Conservation (phyloP, 2,888 invertebrate genomes). For the Lasioglossum figueresi region DNA sequence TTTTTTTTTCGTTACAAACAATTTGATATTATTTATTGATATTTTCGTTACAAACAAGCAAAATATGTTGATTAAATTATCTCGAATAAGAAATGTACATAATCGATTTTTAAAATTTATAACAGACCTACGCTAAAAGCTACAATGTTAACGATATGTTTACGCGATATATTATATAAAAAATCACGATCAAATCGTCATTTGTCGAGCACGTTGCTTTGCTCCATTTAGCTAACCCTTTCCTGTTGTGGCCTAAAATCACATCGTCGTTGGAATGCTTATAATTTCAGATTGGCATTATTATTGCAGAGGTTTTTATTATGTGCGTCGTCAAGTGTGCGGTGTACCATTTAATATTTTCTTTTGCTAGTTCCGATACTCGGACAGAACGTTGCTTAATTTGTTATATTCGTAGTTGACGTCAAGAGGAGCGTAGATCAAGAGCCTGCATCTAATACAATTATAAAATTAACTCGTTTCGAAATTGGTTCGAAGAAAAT, state of each 20-base stretch:
- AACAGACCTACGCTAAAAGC: background rate
- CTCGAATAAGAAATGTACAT: constrained; percentile 68
- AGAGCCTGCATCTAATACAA: background rate
- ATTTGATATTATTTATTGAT: constrained; percentile 49
- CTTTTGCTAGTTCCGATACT: background rate
- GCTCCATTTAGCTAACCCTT: background rate
- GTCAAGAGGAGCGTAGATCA: background rate
- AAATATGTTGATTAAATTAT: constrained; percentile 50
- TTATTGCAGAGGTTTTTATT: too few species aligned
- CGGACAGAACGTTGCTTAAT: background rate
- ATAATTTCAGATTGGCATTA: background rate
- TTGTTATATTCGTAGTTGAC: background rate
- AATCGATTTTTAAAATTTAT: constrained; percentile 1
- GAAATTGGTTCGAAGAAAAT: background rate
- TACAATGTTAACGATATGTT: background rate
- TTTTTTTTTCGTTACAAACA: background rate
- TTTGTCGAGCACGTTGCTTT: background rate
- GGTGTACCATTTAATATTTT: background rate
- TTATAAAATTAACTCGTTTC: background rate
- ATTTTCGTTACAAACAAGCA: constrained; percentile 23
- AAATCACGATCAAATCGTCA: background rate
- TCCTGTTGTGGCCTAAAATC: background rate
- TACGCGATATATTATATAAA: background rate
- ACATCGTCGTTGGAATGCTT: background rate
- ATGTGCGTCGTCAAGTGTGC: background rate